Conservation (phyloP, 2,888 invertebrate species). For the Bembecia ichneumoniformis region DNA sequence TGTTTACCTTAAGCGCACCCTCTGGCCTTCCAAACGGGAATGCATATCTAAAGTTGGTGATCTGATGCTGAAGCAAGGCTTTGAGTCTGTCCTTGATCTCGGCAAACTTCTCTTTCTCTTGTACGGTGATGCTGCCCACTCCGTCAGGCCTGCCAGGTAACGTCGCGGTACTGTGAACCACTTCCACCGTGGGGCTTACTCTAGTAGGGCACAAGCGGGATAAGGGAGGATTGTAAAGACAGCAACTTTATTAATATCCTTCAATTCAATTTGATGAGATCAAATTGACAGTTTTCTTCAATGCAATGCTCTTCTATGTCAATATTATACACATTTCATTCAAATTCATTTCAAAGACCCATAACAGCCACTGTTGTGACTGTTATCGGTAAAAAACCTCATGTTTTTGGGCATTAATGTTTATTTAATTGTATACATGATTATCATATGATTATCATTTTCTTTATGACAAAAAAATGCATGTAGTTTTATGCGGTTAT, state of each 20-base stretch:
- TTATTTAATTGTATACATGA: too few species aligned
- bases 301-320: too few species aligned
- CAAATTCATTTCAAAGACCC: too few species aligned
- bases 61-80: slow-evolving; percentile 95
- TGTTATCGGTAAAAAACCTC: too few species aligned
- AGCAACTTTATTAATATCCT: slow-evolving; percentile 18
- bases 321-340: too few species aligned
- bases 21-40: slow-evolving; percentile 99
- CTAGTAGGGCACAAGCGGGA: slow-evolving; percentile 67
- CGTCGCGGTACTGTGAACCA: slow-evolving; percentile 70
- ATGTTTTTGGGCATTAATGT: too few species aligned
- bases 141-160: slow-evolving; percentile 92
- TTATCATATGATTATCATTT: too few species aligned
- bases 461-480: not conserved
- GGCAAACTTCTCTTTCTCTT: slow-evolving; percentile 97
- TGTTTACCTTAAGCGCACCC: slow-evolving; percentile 88
- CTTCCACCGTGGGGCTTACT: slow-evolving; percentile 61
- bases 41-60: slow-evolving; percentile 98
- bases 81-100: slow-evolving; percentile 96
- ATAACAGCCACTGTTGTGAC: too few species aligned
- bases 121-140: slow-evolving; percentile 97
- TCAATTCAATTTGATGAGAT: not conserved
- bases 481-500: not conserved
- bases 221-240: slow-evolving; percentile 42
- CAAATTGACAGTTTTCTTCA: too few species aligned